Conservation (phyloP, 2,113 vertebrate species). For the Merops nubicus region DNA sequence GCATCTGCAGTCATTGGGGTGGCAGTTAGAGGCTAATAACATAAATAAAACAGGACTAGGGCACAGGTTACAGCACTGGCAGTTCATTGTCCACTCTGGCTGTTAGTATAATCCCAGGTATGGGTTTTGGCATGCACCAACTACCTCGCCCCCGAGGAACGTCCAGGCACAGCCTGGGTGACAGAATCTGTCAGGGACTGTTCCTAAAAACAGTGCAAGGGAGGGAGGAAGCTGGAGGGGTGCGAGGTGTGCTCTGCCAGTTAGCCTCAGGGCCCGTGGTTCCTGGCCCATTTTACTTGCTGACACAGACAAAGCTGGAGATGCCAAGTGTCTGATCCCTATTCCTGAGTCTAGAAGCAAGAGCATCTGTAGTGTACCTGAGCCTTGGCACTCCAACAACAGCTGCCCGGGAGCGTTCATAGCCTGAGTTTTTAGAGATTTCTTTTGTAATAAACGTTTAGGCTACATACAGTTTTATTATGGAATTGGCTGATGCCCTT, state of each 20-base stretch:
- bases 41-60: not conserved
- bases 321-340: not conserved
- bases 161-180: not conserved
- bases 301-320: not conserved
- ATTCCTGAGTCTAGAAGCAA: not conserved
- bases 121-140: not conserved
- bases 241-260: not conserved
- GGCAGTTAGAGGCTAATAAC: not conserved
- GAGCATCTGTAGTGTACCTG: not conserved
- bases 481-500: not conserved
- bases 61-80: not conserved
- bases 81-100: not conserved
- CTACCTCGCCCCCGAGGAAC: not conserved
- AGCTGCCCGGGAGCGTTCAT: not conserved
- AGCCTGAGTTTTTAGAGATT: not conserved
- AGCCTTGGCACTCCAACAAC: not conserved
- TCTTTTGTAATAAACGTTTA: not conserved
- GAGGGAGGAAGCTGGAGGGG: rapidly evolving
- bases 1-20: not conserved
- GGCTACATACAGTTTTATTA: not conserved
- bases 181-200: not conserved
- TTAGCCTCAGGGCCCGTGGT: too few relatives aligned
- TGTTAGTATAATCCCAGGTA: not conserved
- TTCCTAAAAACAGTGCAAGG: rapidly evolving
- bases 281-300: not conserved